phyloP scores from a whole-genome alignment of 2,888 invertebrate species.

The Ceramica pisi region DNA sequence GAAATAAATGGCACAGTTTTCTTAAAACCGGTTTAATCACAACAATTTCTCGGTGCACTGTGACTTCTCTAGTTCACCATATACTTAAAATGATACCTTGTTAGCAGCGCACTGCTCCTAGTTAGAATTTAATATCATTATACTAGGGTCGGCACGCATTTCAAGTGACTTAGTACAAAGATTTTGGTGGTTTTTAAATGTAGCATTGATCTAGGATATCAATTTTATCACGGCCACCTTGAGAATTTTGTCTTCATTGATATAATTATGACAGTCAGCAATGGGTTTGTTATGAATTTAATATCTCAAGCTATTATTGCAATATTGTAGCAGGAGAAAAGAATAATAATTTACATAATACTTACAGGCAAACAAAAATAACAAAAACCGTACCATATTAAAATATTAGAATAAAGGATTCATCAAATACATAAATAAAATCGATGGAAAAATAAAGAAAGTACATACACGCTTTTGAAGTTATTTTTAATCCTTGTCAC shows the following conservation, averaged over 20 bases:
- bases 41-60: slow-evolving; percentile 14
- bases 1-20: slow-evolving; percentile 5
- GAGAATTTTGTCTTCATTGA: neutral
- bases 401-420: no score
- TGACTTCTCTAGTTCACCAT: slow-evolving; percentile 28
- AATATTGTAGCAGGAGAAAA: no score
- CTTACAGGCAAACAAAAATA: no score
- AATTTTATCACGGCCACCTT: neutral
- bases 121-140: slow-evolving; percentile 47
- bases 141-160: slow-evolving; percentile 28
- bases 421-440: no score
- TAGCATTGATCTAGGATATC: neutral
- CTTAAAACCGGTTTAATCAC: slow-evolving; percentile 31
- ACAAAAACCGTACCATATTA: no score
- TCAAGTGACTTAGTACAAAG: neutral
- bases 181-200: neutral
- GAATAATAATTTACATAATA: no score
- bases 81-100: slow-evolving; percentile 47
- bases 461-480: no score
- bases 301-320: neutral
- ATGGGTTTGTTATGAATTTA: neutral
- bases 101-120: slow-evolving; percentile 39
- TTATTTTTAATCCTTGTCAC: no score
- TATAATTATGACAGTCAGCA: neutral
- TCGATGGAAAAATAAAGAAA: no score